phyloP scores from a whole-genome alignment of 2,888 invertebrate genomes.

The Parnassius mnemosyne region DNA sequence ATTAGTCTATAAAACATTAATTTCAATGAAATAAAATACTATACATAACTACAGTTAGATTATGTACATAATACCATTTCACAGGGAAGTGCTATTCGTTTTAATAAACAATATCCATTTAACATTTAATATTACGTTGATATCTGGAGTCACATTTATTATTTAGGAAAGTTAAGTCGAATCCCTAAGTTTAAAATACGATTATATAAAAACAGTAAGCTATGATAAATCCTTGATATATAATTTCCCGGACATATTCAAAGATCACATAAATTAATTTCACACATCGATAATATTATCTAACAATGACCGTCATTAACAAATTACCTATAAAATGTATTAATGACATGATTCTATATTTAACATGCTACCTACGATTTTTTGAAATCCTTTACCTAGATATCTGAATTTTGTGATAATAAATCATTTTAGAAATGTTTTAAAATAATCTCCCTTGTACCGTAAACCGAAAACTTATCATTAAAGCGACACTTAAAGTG shows the following conservation, averaged over 20 bases:
- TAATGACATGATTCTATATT: slow-evolving; percentile 55
- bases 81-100: slow-evolving; percentile 63
- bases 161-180: slow-evolving; percentile 64
- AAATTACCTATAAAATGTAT: slow-evolving; percentile 66
- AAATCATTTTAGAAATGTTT: slow-evolving; percentile 70
- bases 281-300: slow-evolving; percentile 63
- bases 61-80: slow-evolving; percentile 80
- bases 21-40: slow-evolving; percentile 80
- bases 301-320: slow-evolving; percentile 71
- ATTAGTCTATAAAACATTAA: slow-evolving; percentile 81
- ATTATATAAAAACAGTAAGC: slow-evolving; percentile 73
- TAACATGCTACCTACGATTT: slow-evolving; percentile 64
- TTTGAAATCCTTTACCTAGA: slow-evolving; percentile 57
- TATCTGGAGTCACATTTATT: slow-evolving; percentile 69
- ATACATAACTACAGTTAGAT: slow-evolving; percentile 77
- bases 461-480: slow-evolving; percentile 58
- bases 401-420: slow-evolving; percentile 60
- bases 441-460: slow-evolving; percentile 71
- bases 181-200: slow-evolving; percentile 70
- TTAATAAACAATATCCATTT: slow-evolving; percentile 75
- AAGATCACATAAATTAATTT: slow-evolving; percentile 65
- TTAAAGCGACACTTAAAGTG: slow-evolving; percentile 64
- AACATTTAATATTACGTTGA: slow-evolving; percentile 74
- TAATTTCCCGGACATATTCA: slow-evolving; percentile 60
- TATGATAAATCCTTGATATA: slow-evolving; percentile 64